Evolutionary conservation across 2,113 vertebrate species (phyloP), one percentile per base, ranked within the genome.

Genomic region (Brienomyrus brachyistius): DNA sequence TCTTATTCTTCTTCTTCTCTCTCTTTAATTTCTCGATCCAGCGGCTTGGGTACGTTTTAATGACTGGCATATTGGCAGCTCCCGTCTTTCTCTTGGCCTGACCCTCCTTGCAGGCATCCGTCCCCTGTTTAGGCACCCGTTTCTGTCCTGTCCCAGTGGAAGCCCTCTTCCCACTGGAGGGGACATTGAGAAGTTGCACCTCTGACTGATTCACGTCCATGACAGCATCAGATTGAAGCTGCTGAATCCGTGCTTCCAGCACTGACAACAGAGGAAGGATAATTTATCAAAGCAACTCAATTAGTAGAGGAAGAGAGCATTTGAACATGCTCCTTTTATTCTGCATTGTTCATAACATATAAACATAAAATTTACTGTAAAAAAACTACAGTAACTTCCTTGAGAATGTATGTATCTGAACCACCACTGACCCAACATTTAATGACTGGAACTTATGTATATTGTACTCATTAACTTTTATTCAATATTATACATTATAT

Each of bases 181-280:
- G 89, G 27, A 80, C 0, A 0, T 90, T 95, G 47, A 93, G 27
- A 90, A 95, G 91, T 19, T 94, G 87, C 45, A 95, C 94, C 4
- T 95, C 92, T 89, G 93, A 91, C 91, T 94, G 94, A 0, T 89
- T 94, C 90, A 95, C 90, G 89, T 97, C 95, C 0, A 97, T 84
- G 88, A 91, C 0, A 0, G 45, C 21, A 23, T 96, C 95, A 0
- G 94, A 94, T 90, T 96, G 97, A 27, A 99, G 96, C 91, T 99
- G 98, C 62, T 97, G 97, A 1, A 96, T 97, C 10, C 98, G 95
- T 27, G 97, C 97, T 91, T 98, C 95, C 31, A 99, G 95, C 90
- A 99, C 98, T 99, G 90, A 40, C 87, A 8, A 51, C 0, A 0
- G 2, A 74, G 27, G 8, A 35, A 48, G 21, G 48, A 11, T 1